These are phyloP conservation scores for Pecten maximus DNA, from an alignment of 2,888 invertebrate species.

Conservation along the genomic window DNA sequence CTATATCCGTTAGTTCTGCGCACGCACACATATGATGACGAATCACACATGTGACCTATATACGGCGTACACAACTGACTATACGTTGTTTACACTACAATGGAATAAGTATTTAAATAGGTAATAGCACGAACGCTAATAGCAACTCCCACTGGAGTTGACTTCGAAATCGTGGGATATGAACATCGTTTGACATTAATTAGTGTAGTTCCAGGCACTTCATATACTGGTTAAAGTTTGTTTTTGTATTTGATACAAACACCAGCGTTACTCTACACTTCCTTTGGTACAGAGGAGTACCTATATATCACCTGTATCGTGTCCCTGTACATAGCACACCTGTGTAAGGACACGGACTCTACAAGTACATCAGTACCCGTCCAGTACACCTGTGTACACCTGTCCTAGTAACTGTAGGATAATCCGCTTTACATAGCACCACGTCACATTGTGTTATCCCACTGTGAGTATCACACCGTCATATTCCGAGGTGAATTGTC, in stretches of 20 bases:
- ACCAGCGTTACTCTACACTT: too few relatives aligned
- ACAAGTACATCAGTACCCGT: not conserved
- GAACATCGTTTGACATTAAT: not conserved
- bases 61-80: conserved; percentile 26
- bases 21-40: conserved; percentile 25
- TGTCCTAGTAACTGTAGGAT: not conserved
- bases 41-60: conserved; percentile 20
- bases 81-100: not conserved
- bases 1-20: conserved; percentile 31
- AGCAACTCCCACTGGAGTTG: not conserved
- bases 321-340: too few relatives aligned
- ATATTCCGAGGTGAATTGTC: not conserved
- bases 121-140: not conserved
- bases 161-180: not conserved
- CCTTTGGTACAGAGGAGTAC: not conserved
- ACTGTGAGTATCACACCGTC: not conserved
- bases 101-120: conserved; percentile 10
- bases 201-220: not conserved
- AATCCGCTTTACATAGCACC: conserved; percentile 22
- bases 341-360: too few relatives aligned
- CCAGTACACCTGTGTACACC: not conserved
- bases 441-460: not conserved
- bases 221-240: not conserved
- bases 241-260: not conserved
- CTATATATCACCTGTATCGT: not conserved